Conservation (phyloP, 53 echinoderm and acorn worm species). For the Crossaster papposus region DNA sequence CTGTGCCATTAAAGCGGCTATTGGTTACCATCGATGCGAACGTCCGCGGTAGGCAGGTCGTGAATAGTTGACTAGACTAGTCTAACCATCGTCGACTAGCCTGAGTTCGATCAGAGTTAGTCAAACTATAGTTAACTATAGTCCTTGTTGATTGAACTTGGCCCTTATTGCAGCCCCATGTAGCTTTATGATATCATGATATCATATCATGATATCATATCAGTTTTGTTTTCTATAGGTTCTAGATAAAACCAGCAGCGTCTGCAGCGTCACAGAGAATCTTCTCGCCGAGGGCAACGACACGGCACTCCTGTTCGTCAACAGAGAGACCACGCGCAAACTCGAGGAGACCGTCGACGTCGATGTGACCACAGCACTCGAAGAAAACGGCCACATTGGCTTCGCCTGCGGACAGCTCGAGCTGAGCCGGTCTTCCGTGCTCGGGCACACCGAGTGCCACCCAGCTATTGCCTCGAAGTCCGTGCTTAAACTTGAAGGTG, state of each 20-base stretch:
- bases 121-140: too few relatives aligned
- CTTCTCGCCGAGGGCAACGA: constrained; percentile 87
- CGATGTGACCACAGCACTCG: constrained; percentile 61
- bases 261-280: constrained; percentile 88
- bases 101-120: too few relatives aligned
- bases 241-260: constrained; percentile 89
- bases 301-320: constrained; percentile 82
- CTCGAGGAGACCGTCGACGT: constrained; percentile 79
- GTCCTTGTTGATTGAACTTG: too few relatives aligned
- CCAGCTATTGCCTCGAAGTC: constrained; percentile 66
- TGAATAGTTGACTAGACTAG: too few relatives aligned
- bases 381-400: constrained; percentile 86
- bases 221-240: constrained; percentile 3
- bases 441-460: constrained; percentile 50
- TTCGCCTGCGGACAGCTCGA: constrained; percentile 77
- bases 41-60: too few relatives aligned
- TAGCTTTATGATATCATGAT: too few relatives aligned
- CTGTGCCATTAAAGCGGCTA: too few relatives aligned
- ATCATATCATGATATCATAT: background rate
- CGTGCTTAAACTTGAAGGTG: constrained; percentile 46
- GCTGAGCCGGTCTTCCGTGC: constrained; percentile 53
- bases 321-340: constrained; percentile 81
- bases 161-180: too few relatives aligned
- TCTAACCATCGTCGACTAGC: too few relatives aligned
- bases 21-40: too few relatives aligned